These are phyloP conservation scores for Parapsyche elsis DNA, from an alignment of 1,140 invertebrate species.

Conservation along the genomic window DNA sequence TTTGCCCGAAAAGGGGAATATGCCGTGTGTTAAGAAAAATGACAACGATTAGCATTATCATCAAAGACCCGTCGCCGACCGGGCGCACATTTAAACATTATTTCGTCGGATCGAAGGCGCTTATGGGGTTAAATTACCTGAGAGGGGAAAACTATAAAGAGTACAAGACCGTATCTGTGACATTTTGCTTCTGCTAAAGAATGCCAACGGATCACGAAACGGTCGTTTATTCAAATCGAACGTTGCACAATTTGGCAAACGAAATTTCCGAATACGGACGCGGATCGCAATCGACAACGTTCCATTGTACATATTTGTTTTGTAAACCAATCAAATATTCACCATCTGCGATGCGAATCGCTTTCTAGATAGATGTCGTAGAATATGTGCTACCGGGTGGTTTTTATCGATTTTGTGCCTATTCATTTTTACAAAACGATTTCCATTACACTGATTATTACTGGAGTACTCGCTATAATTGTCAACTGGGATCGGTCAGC, in stretches of 20 bases:
- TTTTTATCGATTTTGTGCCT: too few species aligned
- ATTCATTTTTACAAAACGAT: too few species aligned
- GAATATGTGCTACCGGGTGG: too few species aligned
- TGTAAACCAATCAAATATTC: background rate
- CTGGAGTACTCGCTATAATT: too few species aligned
- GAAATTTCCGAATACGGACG: constrained; percentile 12
- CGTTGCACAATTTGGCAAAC: constrained; percentile 1
- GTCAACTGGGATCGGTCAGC: too few species aligned
- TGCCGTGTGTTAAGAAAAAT: background rate
- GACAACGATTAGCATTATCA: constrained; percentile 2
- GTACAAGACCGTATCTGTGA: background rate
- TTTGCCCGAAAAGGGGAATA: background rate
- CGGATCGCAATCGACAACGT: background rate
- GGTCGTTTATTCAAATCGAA: constrained; percentile 17
- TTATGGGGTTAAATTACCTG: background rate
- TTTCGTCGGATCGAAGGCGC: background rate
- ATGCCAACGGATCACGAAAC: constrained; percentile 6
- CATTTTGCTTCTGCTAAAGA: background rate
- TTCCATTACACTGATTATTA: too few species aligned
- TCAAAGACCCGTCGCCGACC: background rate
- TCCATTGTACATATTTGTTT: background rate
- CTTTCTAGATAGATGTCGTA: background rate
- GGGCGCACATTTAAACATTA: background rate
- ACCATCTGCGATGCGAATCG: background rate
- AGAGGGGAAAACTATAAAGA: too few species aligned